A percentile compares a stretch with the other conserved stretches of the same genome.
phyloP scores from a whole-genome alignment of 2,888 invertebrate species.

The Tetragonula carbonaria region DNA sequence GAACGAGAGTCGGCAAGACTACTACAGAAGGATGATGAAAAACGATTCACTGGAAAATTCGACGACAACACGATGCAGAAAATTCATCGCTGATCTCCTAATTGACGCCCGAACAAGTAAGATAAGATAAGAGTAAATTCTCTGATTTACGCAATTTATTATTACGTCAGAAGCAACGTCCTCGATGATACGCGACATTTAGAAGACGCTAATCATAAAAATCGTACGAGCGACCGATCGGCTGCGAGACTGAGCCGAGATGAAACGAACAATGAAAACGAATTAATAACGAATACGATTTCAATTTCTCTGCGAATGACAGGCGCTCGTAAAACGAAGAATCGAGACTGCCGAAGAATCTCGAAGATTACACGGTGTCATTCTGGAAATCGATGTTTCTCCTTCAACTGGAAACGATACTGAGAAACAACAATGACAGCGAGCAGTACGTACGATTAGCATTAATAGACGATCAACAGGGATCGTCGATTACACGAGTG shows the following conservation, averaged over 20 bases:
- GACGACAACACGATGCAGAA: too few relatives aligned
- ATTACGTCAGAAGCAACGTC: background rate
- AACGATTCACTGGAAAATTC: too few relatives aligned
- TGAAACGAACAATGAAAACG: background rate
- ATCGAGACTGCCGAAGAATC: background rate
- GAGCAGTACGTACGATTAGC: background rate
- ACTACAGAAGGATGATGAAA: too few relatives aligned
- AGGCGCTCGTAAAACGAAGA: background rate
- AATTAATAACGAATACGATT: background rate
- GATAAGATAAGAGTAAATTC: background rate
- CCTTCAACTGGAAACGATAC: constrained; percentile 14
- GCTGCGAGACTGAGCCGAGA: background rate
- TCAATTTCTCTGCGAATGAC: background rate
- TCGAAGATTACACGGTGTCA: background rate
- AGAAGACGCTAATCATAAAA: background rate
- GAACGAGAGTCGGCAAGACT: too few relatives aligned
- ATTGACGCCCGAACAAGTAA: background rate
- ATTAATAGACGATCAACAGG: constrained; percentile 25
- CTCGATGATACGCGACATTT: background rate
- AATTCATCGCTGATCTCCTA: background rate
- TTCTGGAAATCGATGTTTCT: constrained; percentile 11
- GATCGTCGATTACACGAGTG: constrained; percentile 38
- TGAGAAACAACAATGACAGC: constrained; percentile 23
- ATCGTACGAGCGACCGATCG: background rate
- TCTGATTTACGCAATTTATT: background rate